Conservation (phyloP, 1,140 invertebrate genomes). For the Globodera rostochiensis region DNA sequence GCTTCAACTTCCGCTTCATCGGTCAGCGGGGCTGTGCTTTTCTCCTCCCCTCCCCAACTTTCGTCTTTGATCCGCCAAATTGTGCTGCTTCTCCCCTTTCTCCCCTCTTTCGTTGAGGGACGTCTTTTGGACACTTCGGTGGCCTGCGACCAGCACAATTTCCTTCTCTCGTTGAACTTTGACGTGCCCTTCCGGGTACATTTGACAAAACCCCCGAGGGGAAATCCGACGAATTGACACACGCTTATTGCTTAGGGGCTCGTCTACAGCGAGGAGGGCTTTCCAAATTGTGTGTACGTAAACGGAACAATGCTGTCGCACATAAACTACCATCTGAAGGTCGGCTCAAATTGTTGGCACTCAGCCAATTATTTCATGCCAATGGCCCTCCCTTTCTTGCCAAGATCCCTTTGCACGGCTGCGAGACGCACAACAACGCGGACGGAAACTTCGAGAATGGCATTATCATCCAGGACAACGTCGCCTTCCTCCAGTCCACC, state of each 20-base stretch:
- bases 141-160: conserved; percentile 61
- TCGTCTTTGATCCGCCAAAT: background rate
- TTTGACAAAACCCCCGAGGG: background rate
- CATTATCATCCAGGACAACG: conserved; percentile 59
- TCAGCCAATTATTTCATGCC: background rate
- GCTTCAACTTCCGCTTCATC: too few species aligned
- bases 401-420: conserved; percentile 60
- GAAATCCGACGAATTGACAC: background rate
- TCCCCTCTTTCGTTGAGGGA: background rate
- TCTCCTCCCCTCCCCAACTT: background rate
- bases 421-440: conserved; percentile 55
- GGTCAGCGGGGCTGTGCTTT: background rate
- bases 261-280: conserved; percentile 62
- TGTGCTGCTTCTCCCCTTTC: background rate
- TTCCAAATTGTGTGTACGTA: conserved; percentile 63
- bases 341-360: conserved; percentile 22
- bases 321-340: conserved; percentile 58
- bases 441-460: conserved; percentile 64
- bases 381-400: conserved; percentile 26
- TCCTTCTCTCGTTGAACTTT: conserved; percentile 55
- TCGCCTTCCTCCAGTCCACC: conserved; percentile 45
- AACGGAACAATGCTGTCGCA: conserved; percentile 62
- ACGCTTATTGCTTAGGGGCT: conserved; percentile 36
- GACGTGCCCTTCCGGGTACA: conserved; percentile 46
- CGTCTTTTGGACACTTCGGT: conserved; percentile 53